phyloP scores from a whole-genome alignment of 2,113 vertebrate species.

The Athene noctua region DNA sequence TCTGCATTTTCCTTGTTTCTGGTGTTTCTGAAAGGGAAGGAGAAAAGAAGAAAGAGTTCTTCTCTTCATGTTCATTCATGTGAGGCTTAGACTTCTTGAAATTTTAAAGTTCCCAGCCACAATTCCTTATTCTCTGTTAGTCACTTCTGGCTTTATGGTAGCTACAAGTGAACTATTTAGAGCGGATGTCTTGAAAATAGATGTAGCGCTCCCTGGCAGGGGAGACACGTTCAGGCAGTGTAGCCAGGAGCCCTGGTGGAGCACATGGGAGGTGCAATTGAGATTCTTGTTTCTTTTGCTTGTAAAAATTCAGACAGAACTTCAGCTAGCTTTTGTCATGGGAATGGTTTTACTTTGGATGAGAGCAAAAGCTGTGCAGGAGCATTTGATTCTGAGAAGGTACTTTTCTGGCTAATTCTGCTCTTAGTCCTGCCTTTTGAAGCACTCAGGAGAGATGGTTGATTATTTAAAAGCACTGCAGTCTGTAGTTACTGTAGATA shows the following conservation, averaged over 20 bases:
- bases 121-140: not conserved
- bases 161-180: not conserved
- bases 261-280: fast-evolving
- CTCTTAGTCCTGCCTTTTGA: not conserved
- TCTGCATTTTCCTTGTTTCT: not conserved
- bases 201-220: fast-evolving
- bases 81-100: not conserved
- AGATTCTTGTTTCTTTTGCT: not conserved
- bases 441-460: not conserved
- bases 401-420: not conserved
- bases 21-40: not conserved
- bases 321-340: not conserved
- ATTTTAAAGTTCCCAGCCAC: not conserved
- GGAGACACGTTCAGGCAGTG: fast-evolving
- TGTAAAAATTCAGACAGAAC: not conserved
- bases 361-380: not conserved
- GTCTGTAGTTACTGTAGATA: not conserved
- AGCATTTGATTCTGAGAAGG: not conserved
- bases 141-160: not conserved
- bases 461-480: not conserved
- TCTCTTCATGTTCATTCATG: not conserved
- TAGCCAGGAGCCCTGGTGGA: not conserved
- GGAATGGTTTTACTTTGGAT: not conserved
- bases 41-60: not conserved
- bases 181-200: not conserved